Base-by-base conservation (phyloP, 2,888 invertebrate species). In the Acheta domesticus region DNA sequence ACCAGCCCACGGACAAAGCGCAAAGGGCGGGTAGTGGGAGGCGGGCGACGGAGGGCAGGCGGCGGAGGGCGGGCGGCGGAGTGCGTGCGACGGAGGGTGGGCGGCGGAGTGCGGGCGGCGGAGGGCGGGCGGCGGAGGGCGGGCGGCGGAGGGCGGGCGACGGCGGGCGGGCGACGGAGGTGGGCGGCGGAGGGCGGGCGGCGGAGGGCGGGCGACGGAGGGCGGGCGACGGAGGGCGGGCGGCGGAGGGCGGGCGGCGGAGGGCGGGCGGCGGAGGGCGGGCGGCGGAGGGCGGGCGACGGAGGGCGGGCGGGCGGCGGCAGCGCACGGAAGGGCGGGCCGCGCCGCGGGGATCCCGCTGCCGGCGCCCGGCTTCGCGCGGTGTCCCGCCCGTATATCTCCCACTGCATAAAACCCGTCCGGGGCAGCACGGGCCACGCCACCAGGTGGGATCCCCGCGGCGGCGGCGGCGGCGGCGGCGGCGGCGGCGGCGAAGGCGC, bases 351-450 rank as follows among this genome's bases (percentile, higher is more conserved):
- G n/a, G 62, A 11, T 11, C 62, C 62, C 62, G 62, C 62, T 62
- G 16, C 62, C n/a, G 62, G 62, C 62, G 62, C 62, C 62, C 62
- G n/a, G 62, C 62, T 62, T 62, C 62, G 62, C 62, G 62, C 62
- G 62, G 62, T 14, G 14, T n/a, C n/a, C n/a, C 16, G 14, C 62
- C 62, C 62, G 62, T 62, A 62, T 62, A 62, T 62, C 62, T 62
- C 62, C n/a, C 16, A 62, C 62, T 62, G n/a, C 62, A 62, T 62
- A 19, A 62, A 62, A 62, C 62, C 62, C 62, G 62, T 62, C 16
- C 16, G 16, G 62, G 62, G n/a, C 16, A 19, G 62, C 62, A 62
- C n/a, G 62, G 16, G n/a, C n/a, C 16, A 4, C 62, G 62, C 62
- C 62, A 4, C 62, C 62, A 62, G 62, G 62, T 62, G 62, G n/a